Percentiles rank a stretch among this genome's conserved stretches.
phyloP scores from a whole-genome alignment of 2,888 invertebrate genomes.

The Megamerina dolium region DNA sequence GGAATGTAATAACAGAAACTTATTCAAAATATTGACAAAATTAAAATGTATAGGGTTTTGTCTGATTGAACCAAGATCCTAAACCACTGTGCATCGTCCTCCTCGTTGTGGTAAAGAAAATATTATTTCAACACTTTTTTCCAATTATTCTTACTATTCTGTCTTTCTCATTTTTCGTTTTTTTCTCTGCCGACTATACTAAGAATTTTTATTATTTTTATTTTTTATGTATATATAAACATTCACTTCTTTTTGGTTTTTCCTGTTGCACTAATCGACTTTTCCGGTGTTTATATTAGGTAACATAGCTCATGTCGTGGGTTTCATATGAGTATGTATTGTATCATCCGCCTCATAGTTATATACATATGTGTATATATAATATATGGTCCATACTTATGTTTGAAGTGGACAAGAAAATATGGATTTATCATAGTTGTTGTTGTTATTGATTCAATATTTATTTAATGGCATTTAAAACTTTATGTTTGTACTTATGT shows the following conservation, averaged over 20 bases:
- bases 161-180: too few relatives aligned
- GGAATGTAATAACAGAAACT: too few relatives aligned
- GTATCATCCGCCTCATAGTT: not conserved
- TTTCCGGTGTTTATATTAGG: constrained; percentile 28
- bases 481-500: constrained; percentile 15
- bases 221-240: not conserved
- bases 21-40: too few relatives aligned
- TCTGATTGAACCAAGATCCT: too few relatives aligned
- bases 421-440: constrained; percentile 6
- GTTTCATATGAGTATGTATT: constrained; percentile 12
- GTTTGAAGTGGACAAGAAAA: not conserved
- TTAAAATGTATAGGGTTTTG: too few relatives aligned
- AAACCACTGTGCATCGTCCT: too few relatives aligned
- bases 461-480: constrained; percentile 12
- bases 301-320: too few relatives aligned
- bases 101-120: constrained; percentile 12
- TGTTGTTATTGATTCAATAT: constrained; percentile 13
- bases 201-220: not conserved
- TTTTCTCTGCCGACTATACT: too few relatives aligned
- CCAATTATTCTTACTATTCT: not conserved
- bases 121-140: constrained; percentile 15
- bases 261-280: constrained; percentile 23
- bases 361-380: not conserved
- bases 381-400: not conserved
- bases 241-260: not conserved